phyloP scores from a whole-genome alignment of 2,888 invertebrate species.

The Oxystoma pomonae region DNA sequence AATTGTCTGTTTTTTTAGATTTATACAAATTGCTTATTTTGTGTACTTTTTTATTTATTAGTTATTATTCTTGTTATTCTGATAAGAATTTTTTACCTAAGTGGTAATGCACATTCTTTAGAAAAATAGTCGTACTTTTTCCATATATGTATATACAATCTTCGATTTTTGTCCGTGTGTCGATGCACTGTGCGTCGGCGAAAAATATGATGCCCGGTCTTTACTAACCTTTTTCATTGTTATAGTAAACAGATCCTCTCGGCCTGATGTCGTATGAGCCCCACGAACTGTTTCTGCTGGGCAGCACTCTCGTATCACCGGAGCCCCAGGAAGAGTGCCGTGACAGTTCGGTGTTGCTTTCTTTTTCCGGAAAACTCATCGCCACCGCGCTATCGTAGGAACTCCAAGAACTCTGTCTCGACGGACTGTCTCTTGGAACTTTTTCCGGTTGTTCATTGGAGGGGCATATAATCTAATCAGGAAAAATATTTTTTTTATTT shows the following conservation, averaged over 20 bases:
- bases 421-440: slow-evolving; percentile 51
- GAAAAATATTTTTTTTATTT: too few species aligned
- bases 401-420: slow-evolving; percentile 73
- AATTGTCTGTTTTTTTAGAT: too few species aligned
- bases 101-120: too few species aligned
- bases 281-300: slow-evolving; percentile 68
- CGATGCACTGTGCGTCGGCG: too few species aligned
- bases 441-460: slow-evolving; percentile 17
- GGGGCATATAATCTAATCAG: not conserved
- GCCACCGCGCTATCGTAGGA: slow-evolving; percentile 75
- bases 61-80: too few species aligned
- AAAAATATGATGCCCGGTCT: too few species aligned
- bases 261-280: slow-evolving; percentile 65
- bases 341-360: slow-evolving; percentile 54
- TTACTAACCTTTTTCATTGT: slow-evolving; percentile 40
- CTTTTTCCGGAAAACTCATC: slow-evolving; percentile 52
- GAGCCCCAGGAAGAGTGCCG: slow-evolving; percentile 82
- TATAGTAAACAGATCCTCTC: slow-evolving; percentile 37
- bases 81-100: too few species aligned
- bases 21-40: too few species aligned
- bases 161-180: too few species aligned
- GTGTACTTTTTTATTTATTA: too few species aligned
- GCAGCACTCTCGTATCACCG: slow-evolving; percentile 61
- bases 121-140: too few species aligned
- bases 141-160: too few species aligned